Percentiles rank a stretch among this genome's conserved stretches.
phyloP scores from a whole-genome alignment of 2,888 invertebrate species.

The Dryobota labecula region DNA sequence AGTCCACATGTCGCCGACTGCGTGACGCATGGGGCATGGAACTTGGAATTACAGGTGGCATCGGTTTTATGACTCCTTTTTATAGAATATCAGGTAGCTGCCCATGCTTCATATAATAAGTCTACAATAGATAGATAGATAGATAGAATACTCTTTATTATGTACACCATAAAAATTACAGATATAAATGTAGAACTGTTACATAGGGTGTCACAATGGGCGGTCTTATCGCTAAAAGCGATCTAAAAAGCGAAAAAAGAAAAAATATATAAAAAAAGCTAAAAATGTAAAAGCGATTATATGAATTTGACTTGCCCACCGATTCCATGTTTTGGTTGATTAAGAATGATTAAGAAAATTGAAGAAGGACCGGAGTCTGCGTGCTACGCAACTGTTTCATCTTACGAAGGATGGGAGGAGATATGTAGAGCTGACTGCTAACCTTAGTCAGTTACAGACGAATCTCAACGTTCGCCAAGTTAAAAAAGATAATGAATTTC shows the following conservation, averaged over 20 bases:
- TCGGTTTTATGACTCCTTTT: constrained; percentile 3
- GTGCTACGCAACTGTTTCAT: background rate
- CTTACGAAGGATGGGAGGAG: background rate
- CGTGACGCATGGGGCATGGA: constrained; percentile 59
- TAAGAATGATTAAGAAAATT: background rate
- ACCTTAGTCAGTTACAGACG: background rate
- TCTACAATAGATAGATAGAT: too few species aligned
- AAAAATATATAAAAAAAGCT: too few species aligned
- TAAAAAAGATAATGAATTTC: background rate
- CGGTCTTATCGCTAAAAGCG: too few species aligned
- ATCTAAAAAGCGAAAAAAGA: too few species aligned
- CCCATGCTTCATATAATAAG: background rate
- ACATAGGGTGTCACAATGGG: too few species aligned
- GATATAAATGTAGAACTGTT: too few species aligned
- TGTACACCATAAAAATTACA: too few species aligned
- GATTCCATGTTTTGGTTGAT: background rate
- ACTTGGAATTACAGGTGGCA: constrained; percentile 40
- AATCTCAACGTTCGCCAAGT: background rate
- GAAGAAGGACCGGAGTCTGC: background rate
- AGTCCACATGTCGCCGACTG: constrained; percentile 37
- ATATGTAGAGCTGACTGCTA: background rate
- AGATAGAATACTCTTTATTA: too few species aligned
- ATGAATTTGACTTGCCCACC: background rate
- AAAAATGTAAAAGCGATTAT: too few species aligned
- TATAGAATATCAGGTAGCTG: constrained; percentile 4